Evolutionary conservation across 2,113 vertebrate species (phyloP).

Genomic region (Puntigrus tetrazona): DNA sequence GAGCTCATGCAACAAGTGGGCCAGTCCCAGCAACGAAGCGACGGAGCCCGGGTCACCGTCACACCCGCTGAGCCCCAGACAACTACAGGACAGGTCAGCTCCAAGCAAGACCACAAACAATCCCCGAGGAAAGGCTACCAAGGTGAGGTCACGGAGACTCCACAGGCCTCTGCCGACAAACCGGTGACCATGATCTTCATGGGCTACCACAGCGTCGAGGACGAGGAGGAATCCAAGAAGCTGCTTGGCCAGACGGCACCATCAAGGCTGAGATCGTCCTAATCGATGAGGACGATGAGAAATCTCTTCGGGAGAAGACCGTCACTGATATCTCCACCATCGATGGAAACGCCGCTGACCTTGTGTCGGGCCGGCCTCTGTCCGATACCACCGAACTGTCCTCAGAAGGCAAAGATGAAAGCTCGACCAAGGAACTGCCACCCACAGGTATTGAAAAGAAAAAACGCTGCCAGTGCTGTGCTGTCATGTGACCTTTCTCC

Average conservation of each 20-base stretch:
- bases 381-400: constrained; percentile 95
- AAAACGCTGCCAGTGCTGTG: constrained; percentile 98
- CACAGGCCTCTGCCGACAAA: constrained; percentile 79
- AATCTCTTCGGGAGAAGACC: constrained; percentile 92
- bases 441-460: constrained; percentile 99
- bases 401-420: constrained; percentile 92
- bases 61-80: constrained; percentile 68
- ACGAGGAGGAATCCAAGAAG: constrained; percentile 89
- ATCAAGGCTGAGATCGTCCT: constrained; percentile 87
- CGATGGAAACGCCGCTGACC: constrained; percentile 88
- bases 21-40: constrained; percentile 78
- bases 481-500: constrained; percentile 92
- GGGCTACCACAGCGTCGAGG: constrained; percentile 92
- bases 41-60: constrained; percentile 69
- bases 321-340: constrained; percentile 87
- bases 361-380: constrained; percentile 85
- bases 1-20: constrained; percentile 88
- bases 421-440: constrained; percentile 82
- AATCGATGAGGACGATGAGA: constrained; percentile 92
- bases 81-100: constrained; percentile 68
- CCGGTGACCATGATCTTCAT: constrained; percentile 98
- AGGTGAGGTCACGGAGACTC: constrained; percentile 62
- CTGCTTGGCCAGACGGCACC: constrained; percentile 91
- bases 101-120: constrained; percentile 72
- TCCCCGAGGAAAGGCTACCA: constrained; percentile 63